Evolutionary conservation across 92 coral and sea anemone species (phyloP).

Genomic region (Porites cylindrica): DNA sequence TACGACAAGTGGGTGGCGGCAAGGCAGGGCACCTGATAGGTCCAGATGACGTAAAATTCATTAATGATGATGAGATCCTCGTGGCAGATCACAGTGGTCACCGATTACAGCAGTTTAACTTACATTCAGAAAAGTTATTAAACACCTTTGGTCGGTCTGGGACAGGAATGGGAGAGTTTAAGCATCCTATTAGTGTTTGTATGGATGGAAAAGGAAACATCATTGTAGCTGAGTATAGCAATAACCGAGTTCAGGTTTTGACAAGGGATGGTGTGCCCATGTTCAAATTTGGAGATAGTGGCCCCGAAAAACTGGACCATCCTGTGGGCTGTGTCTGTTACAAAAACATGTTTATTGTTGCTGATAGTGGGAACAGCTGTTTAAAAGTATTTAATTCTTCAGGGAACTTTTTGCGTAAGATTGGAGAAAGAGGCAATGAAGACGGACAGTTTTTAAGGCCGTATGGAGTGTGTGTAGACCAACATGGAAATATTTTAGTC

Average conservation of each 20-base stretch:
- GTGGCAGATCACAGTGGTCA: constrained; percentile 21
- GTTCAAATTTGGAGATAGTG: background rate
- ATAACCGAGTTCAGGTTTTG: constrained; percentile 25
- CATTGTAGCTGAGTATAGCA: constrained; percentile 12
- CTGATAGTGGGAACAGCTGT: background rate
- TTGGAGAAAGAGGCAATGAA: background rate
- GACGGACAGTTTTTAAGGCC: constrained; percentile 26
- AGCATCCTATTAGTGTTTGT: constrained; percentile 10
- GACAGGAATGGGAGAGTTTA: constrained; percentile 5
- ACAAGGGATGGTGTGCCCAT: constrained; percentile 11
- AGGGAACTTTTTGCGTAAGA: background rate
- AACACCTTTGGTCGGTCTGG: constrained; percentile 22
- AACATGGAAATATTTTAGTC: background rate
- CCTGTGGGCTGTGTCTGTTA: background rate
- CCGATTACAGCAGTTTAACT: constrained; percentile 21
- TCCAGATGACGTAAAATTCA: constrained; percentile 15
- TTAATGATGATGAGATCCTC: constrained; percentile 25
- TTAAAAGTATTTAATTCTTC: background rate
- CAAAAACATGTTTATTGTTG: background rate
- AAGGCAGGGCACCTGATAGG: background rate
- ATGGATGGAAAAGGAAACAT: constrained; percentile 7
- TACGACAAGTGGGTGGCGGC: background rate
- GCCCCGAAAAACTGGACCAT: background rate
- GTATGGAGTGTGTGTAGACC: constrained; percentile 3
- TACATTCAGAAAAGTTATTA: background rate